A percentile compares a stretch with the other conserved stretches of the same genome.
phyloP scores from a whole-genome alignment of 2,888 invertebrate species.

The Pyrocoelia pectoralis region DNA sequence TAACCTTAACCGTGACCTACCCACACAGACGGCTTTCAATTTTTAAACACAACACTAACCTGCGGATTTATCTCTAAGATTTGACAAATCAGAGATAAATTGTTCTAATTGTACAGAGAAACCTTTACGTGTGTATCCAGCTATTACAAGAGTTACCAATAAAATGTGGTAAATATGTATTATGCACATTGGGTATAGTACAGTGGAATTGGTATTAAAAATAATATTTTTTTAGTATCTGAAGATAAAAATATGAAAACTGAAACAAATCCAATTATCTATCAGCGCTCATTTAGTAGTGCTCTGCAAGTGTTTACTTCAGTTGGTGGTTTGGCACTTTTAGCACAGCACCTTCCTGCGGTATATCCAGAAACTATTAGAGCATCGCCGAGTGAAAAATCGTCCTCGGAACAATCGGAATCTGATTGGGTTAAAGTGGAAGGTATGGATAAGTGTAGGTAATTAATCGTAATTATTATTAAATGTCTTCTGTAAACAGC shows the following conservation, averaged over 20 bases:
- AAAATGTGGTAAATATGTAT: too few species aligned
- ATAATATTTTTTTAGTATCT: slow-evolving; percentile 31
- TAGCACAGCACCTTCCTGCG: slow-evolving; percentile 88
- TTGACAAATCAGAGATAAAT: too few species aligned
- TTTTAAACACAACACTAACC: too few species aligned
- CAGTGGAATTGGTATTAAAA: too few species aligned
- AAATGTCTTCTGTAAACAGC: slow-evolving; percentile 49
- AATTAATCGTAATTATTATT: neutral
- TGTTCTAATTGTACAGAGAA: too few species aligned
- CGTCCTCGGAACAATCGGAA: slow-evolving; percentile 63
- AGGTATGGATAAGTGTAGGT: slow-evolving; percentile 43
- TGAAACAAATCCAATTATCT: slow-evolving; percentile 39
- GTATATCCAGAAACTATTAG: slow-evolving; percentile 82
- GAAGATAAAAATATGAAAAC: slow-evolving; percentile 41
- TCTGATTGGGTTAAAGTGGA: slow-evolving; percentile 63
- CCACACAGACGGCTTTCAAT: too few species aligned
- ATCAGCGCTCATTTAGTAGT: slow-evolving; percentile 57
- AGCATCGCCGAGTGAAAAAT: slow-evolving; percentile 64
- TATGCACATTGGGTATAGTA: too few species aligned
- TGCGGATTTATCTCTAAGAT: too few species aligned
- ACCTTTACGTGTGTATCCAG: too few species aligned
- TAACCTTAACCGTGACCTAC: too few species aligned
- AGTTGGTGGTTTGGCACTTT: slow-evolving; percentile 85
- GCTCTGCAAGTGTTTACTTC: slow-evolving; percentile 87
- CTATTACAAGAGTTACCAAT: too few species aligned